Conservation (phyloP, 2,888 invertebrate genomes). For the Caenorhabditis sp. region DNA sequence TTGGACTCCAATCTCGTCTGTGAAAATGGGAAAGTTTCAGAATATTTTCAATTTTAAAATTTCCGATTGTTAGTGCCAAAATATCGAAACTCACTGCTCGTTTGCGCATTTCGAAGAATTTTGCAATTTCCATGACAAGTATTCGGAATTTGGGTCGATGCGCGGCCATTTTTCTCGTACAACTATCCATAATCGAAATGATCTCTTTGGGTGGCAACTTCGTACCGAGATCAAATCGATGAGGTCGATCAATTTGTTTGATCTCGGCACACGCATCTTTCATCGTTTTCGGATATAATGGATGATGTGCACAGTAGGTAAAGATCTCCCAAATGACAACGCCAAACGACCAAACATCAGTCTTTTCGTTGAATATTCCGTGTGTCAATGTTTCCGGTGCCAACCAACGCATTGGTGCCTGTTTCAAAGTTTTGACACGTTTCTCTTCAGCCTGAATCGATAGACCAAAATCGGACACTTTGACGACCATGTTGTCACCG, state of each 20-base stretch:
- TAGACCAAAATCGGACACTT: conserved; percentile 47
- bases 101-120: neutral
- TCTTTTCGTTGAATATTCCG: conserved; percentile 7
- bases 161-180: neutral
- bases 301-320: neutral
- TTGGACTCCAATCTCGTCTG: too few species aligned
- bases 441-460: conserved; percentile 13
- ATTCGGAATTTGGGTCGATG: neutral
- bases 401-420: conserved; percentile 7
- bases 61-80: too few species aligned
- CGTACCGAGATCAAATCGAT: neutral
- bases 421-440: conserved; percentile 13
- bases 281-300: neutral
- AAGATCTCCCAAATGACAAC: conserved; percentile 6
- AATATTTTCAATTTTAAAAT: too few species aligned
- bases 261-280: neutral
- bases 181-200: neutral
- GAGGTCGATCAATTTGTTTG: neutral
- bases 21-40: too few species aligned
- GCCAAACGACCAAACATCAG: conserved; percentile 10
- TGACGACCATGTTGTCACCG: conserved; percentile 6
- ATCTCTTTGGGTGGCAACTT: neutral
- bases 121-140: neutral
- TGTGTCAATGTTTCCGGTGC: conserved; percentile 1
- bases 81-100: neutral